phyloP scores from a whole-genome alignment of 30 jellyfish, hydroid and myxozoan genomes.

The Nemopilema nomurai region DNA sequence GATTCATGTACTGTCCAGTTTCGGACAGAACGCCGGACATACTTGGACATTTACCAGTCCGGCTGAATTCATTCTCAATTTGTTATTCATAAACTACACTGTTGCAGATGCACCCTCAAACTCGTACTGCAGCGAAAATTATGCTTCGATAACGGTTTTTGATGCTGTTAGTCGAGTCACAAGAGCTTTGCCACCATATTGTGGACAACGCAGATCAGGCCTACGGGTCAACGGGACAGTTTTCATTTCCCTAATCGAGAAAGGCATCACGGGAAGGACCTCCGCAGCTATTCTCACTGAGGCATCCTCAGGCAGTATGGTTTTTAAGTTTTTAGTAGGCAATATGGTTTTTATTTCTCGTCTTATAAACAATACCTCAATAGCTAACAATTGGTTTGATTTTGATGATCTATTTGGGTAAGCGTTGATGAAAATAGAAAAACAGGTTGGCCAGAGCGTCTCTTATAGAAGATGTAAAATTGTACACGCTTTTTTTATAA shows the following conservation, averaged over 20 bases:
- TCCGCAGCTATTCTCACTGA: slow-evolving; percentile 8
- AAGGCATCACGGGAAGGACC: neutral
- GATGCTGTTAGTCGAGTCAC: neutral
- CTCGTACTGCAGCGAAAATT: neutral
- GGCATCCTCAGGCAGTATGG: slow-evolving; percentile 12
- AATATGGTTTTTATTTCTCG: neutral
- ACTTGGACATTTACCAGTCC: slow-evolving; percentile 2
- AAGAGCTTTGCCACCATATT: neutral
- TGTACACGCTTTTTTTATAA: too few species aligned
- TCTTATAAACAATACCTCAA: too few species aligned
- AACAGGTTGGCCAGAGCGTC: too few species aligned
- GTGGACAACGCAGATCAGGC: slow-evolving; percentile 9
- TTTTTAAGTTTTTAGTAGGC: too few species aligned
- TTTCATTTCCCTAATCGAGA: neutral
- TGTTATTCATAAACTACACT: slow-evolving; percentile 8
- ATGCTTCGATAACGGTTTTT: neutral
- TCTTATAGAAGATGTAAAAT: too few species aligned
- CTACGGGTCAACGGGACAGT: slow-evolving; percentile 7
- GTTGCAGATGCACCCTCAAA: neutral
- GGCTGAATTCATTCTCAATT: neutral
- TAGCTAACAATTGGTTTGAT: too few species aligned
- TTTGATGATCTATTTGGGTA: neutral
- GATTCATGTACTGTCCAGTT: neutral
- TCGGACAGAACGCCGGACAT: neutral
- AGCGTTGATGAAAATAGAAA: too few species aligned